These are phyloP conservation scores for Umimayanthus kanabou DNA, from an alignment of 92 coral and sea anemone species.

Conservation along the genomic window DNA sequence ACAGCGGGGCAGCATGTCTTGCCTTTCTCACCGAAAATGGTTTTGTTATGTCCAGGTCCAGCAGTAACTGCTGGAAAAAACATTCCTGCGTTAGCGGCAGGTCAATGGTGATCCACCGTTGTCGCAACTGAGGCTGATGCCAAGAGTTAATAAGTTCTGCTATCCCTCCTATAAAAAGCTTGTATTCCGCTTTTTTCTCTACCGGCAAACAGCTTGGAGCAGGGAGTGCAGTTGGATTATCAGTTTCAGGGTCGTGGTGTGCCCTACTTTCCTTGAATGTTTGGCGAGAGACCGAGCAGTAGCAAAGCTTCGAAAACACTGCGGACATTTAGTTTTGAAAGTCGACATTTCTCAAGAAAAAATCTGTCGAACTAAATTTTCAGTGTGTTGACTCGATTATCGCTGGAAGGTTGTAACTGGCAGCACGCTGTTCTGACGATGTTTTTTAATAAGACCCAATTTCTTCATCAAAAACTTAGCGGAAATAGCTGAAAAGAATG, in stretches of 20 bases:
- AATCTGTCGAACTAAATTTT: not conserved
- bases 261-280: not conserved
- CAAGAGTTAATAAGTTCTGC: constrained; percentile 16
- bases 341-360: not conserved
- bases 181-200: constrained; percentile 12
- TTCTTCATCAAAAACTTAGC: too few relatives aligned
- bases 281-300: not conserved
- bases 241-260: not conserved
- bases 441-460: too few relatives aligned
- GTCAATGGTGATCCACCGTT: constrained; percentile 27
- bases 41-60: not conserved
- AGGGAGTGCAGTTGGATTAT: not conserved
- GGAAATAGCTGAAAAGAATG: too few relatives aligned
- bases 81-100: not conserved
- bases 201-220: not conserved
- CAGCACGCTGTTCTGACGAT: not conserved
- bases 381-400: not conserved
- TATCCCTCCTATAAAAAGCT: not conserved
- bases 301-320: not conserved
- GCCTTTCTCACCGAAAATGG: not conserved
- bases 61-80: not conserved
- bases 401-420: not conserved
- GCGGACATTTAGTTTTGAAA: not conserved
- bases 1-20: not conserved
- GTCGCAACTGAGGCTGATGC: not conserved